Conservation (phyloP, 2,797 vertebrate genomes). For the Harpagifer antarcticus region DNA sequence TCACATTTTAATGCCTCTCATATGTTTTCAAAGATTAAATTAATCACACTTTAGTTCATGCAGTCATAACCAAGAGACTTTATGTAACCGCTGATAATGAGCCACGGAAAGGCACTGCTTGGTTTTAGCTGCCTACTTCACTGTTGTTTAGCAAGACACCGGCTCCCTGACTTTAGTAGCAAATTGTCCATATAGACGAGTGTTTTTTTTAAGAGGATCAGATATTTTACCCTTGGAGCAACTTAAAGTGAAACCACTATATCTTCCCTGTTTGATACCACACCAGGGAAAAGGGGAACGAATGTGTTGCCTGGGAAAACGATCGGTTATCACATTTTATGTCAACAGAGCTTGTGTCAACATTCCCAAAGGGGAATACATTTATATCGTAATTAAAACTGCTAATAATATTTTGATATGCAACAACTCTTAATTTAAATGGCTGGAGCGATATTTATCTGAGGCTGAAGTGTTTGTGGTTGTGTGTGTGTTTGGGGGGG, state of each 20-base stretch:
- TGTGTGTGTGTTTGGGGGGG: conserved; percentile 10
- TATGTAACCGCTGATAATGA: neutral
- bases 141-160: neutral
- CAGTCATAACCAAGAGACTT: neutral
- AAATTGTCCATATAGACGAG: neutral
- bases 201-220: neutral
- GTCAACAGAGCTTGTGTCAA: conserved; percentile 60
- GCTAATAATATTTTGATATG: conserved; percentile 63
- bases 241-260: neutral
- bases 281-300: conserved; percentile 20
- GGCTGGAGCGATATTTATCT: conserved; percentile 51
- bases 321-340: conserved; percentile 42
- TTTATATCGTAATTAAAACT: conserved; percentile 56
- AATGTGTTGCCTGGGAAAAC: conserved; percentile 26
- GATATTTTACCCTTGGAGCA: conserved; percentile 1
- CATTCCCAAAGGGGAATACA: conserved; percentile 44
- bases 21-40: neutral
- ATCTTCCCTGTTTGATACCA: conserved; percentile 21
- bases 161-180: neutral
- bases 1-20: neutral
- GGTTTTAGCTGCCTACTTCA: neutral
- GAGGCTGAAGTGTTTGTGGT: conserved; percentile 18
- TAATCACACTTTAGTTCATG: neutral
- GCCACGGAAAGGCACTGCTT: neutral
- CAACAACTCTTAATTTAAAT: conserved; percentile 60